A percentile compares a stretch with the other conserved stretches of the same genome.
Conservation (phyloP, 2,113 vertebrate species). For the Proterorhinus semilunaris region DNA sequence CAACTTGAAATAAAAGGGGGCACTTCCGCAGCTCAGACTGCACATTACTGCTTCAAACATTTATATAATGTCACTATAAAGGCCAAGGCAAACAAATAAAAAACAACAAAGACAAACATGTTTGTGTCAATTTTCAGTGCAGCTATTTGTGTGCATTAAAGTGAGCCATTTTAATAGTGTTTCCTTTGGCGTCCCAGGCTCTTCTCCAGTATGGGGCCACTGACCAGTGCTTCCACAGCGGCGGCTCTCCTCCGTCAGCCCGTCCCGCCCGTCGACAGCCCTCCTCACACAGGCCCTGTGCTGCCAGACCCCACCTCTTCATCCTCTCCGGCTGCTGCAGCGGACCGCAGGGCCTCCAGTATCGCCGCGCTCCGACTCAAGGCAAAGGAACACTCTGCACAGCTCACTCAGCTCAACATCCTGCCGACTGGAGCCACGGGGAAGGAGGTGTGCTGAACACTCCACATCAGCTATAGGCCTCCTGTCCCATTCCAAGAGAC, state of each 20-base stretch:
- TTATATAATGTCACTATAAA: too few species aligned
- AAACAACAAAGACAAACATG: not conserved
- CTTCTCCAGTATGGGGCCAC: slow-evolving; percentile 92
- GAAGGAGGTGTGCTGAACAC: slow-evolving; percentile 96
- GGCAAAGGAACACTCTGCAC: slow-evolving; percentile 96
- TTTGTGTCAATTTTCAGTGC: not conserved
- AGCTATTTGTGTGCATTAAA: not conserved
- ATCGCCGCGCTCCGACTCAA: slow-evolving; percentile 95
- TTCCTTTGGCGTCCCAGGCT: slow-evolving; percentile 76
- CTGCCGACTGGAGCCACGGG: slow-evolving; percentile 88
- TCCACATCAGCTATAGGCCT: slow-evolving; percentile 46
- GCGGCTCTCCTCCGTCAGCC: slow-evolving; percentile 90
- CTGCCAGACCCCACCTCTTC: slow-evolving; percentile 70
- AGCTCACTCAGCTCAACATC: slow-evolving; percentile 98
- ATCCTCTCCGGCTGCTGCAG: slow-evolving; percentile 73
- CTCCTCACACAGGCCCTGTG: slow-evolving; percentile 81
- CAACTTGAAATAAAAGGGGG: too few species aligned
- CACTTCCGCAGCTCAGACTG: too few species aligned
- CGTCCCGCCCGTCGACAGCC: slow-evolving; percentile 81
- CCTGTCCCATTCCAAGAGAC: slow-evolving; percentile 39
- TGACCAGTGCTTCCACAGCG: slow-evolving; percentile 92
- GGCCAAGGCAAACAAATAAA: not conserved
- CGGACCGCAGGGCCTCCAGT: slow-evolving; percentile 92
- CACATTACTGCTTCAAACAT: too few species aligned
- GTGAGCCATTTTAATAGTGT: not conserved